These are phyloP conservation scores for Acleris holmiana DNA, from an alignment of 2,888 invertebrate genomes.

Conservation along the genomic window DNA sequence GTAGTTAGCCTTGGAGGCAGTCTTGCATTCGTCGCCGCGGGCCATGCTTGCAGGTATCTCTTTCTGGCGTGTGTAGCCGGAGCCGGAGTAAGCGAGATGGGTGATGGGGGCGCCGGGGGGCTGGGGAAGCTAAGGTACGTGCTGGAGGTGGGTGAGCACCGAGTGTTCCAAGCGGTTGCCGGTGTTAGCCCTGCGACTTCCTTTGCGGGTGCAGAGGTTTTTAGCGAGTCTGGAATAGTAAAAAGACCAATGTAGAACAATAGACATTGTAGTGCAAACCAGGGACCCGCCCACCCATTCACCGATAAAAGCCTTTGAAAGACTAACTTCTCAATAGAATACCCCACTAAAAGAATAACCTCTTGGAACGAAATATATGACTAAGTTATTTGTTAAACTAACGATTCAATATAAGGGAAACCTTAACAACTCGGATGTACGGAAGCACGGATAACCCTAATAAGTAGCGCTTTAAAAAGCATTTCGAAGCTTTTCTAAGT, in stretches of 20 bases:
- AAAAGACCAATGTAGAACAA: not conserved
- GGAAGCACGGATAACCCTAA: too few species aligned
- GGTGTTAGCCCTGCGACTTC: slow-evolving; percentile 93
- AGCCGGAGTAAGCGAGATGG: slow-evolving; percentile 63
- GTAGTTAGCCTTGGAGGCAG: slow-evolving; percentile 70
- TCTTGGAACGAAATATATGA: too few species aligned
- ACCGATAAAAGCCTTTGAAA: too few species aligned
- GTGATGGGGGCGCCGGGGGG: slow-evolving; percentile 46
- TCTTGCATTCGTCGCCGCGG: slow-evolving; percentile 80
- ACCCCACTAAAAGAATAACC: too few species aligned
- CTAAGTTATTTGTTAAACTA: too few species aligned
- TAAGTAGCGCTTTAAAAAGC: too few species aligned
- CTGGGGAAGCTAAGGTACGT: slow-evolving; percentile 89
- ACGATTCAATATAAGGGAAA: too few species aligned
- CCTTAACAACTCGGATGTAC: too few species aligned
- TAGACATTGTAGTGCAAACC: too few species aligned
- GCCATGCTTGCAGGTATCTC: slow-evolving; percentile 68
- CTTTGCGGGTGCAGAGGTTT: slow-evolving; percentile 91
- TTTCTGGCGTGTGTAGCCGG: slow-evolving; percentile 57
- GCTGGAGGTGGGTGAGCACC: slow-evolving; percentile 92
- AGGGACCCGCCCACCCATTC: too few species aligned
- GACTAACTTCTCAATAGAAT: too few species aligned
- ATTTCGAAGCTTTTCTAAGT: too few species aligned
- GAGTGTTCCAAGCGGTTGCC: slow-evolving; percentile 93
- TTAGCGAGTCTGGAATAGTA: slow-evolving; percentile 89